These are phyloP conservation scores for Artibeus lituratus DNA, from an alignment of 2,797 vertebrate species.

Conservation along the genomic window DNA sequence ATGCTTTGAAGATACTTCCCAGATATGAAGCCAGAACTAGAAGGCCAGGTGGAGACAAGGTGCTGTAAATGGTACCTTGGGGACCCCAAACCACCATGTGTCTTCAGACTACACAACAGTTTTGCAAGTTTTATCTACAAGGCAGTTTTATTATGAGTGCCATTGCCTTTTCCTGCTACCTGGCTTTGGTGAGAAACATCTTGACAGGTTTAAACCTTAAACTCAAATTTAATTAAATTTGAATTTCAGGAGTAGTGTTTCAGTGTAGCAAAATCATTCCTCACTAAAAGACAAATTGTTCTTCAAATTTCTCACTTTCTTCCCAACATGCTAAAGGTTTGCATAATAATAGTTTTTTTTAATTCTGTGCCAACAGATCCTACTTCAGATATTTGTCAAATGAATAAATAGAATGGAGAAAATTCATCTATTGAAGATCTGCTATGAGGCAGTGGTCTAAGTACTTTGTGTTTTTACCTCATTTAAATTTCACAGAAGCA, in stretches of 20 bases:
- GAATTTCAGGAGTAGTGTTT: background rate
- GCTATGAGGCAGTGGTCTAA: background rate
- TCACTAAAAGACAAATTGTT: background rate
- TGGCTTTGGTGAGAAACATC: background rate
- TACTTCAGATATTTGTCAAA: background rate
- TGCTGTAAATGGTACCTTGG: background rate
- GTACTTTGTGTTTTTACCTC: background rate
- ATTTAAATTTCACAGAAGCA: background rate
- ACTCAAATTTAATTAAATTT: slow-evolving; percentile 27
- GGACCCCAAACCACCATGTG: background rate
- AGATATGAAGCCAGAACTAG: background rate
- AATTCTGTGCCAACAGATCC: background rate
- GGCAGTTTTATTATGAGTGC: slow-evolving; percentile 12
- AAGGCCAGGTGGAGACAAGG: background rate
- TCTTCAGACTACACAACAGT: background rate
- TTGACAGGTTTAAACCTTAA: background rate
- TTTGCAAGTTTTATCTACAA: background rate
- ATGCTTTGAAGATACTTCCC: background rate
- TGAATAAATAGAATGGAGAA: background rate
- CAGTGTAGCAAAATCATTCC: background rate
- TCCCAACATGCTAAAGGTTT: background rate
- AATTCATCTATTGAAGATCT: background rate
- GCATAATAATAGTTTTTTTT: background rate
- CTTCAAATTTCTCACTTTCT: background rate
- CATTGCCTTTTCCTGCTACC: background rate